These are phyloP conservation scores for Suricata suricatta DNA, from an alignment of 2,113 vertebrate species.

Conservation along the genomic window DNA sequence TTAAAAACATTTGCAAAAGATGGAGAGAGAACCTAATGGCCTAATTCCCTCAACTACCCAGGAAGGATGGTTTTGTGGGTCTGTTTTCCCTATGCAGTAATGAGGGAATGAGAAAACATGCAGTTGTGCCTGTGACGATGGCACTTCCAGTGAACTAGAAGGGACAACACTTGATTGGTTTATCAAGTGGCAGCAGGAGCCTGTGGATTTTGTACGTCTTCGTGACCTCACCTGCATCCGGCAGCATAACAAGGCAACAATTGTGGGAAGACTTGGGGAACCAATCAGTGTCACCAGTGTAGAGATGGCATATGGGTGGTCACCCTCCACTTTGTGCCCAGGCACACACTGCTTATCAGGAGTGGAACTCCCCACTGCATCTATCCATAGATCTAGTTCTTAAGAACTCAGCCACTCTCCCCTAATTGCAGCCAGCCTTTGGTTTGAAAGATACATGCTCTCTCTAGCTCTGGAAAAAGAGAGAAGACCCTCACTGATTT, in stretches of 20 bases:
- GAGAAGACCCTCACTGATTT: background rate
- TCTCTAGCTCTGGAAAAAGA: background rate
- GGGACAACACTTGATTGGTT: background rate
- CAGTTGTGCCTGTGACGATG: background rate
- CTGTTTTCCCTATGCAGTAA: background rate
- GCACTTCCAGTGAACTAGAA: background rate
- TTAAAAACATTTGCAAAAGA: slow-evolving; percentile 45
- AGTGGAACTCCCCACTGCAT: background rate
- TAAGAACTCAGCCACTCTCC: background rate
- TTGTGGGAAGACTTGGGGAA: background rate
- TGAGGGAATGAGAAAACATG: background rate
- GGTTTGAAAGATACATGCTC: background rate
- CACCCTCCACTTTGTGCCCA: background rate
- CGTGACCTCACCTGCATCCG: background rate
- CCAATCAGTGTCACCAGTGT: background rate
- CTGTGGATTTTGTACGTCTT: background rate
- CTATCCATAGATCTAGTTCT: background rate
- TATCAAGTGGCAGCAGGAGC: background rate
- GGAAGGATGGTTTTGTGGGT: background rate
- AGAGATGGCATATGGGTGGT: background rate
- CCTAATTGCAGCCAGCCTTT: background rate
- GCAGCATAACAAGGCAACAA: background rate
- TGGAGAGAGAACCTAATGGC: background rate
- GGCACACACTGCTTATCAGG: background rate
- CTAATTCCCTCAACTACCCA: background rate